Percentiles rank a stretch among this genome's conserved stretches.
These are phyloP conservation scores for Agelas oroides DNA, from an alignment of 37 sponge, comb jelly and placozoan species.

Conservation along the genomic window DNA sequence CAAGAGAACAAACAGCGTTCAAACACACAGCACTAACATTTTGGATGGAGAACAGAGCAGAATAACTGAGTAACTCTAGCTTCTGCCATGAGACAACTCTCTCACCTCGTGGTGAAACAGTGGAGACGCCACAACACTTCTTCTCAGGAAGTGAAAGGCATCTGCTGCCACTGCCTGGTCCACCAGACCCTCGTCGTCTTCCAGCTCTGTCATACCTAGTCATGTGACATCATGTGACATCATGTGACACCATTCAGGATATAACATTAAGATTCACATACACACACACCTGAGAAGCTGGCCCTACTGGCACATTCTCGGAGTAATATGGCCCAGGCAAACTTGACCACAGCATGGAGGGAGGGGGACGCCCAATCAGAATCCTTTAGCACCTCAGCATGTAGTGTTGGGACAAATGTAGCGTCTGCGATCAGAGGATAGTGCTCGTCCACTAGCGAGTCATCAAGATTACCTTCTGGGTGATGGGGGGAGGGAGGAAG, in stretches of 20 bases:
- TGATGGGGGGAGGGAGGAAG: conserved; percentile 12
- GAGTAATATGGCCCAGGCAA: conserved; percentile 83
- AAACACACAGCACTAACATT: too few species aligned
- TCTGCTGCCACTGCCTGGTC: conserved; percentile 49
- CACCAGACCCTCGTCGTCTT: conserved; percentile 78
- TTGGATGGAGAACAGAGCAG: too few species aligned
- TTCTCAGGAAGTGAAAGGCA: conserved; percentile 70
- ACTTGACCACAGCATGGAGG: conserved; percentile 76
- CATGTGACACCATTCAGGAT: not conserved
- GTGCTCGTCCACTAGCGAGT: conserved; percentile 57
- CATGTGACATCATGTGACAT: too few species aligned
- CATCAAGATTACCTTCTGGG: conserved; percentile 33
- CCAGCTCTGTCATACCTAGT: conserved; percentile 63
- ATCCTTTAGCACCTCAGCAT: conserved; percentile 51
- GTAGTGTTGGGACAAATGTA: conserved; percentile 64
- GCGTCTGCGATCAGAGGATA: conserved; percentile 64
- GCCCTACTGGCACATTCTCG: conserved; percentile 72
- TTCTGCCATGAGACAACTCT: not conserved
- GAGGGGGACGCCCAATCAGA: conserved; percentile 54
- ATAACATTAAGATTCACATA: not conserved
- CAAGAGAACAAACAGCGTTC: not conserved
- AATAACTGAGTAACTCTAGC: too few species aligned
- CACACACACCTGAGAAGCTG: conserved; percentile 66
- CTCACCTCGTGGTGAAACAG: conserved; percentile 63
- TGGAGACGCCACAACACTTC: conserved; percentile 45